Base-by-base conservation (phyloP, 2,888 invertebrate species). In the Pheosia gnoma region DNA sequence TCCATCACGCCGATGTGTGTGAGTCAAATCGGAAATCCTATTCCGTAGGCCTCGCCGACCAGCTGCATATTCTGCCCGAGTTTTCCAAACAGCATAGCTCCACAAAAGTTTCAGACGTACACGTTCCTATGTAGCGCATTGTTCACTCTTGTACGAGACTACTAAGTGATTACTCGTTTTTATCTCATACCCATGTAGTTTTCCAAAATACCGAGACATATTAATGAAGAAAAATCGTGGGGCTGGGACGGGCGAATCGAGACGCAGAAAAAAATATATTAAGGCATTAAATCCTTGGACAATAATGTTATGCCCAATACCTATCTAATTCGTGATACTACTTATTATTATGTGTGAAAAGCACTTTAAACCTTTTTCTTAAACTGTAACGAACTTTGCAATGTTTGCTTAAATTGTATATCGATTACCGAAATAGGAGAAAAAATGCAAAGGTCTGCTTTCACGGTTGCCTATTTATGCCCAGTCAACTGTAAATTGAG, bases 81-180 rank as follows among this genome's bases (percentile, higher is more conserved):
- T 78, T 76, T 75, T 74, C 72, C 79, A 74, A 76, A 74, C 72
- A 65, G 70, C 71, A 73, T 75, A 74, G 77, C 77, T 79, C 70
- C 69, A 77, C 77, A 76, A 79, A 84, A 81, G 78, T 83, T 83
- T 76, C 71, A 80, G 78, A 72, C 74, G 25, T 25, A 25, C 25
- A 25, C 25, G 74, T 79, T 78, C 75, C 75, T 74, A 71, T 61
- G 75, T 65, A 72, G 75, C 25, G 25, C 72, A 79, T 80, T 80
- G 77, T 74, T 67, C 70, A 66, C 66, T 67, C 65, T 62, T 67
- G 68, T 63, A 68, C 63, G 59, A 63, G 59, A 55, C 62, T 62
- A 55, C 62, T 62, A 66, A 63, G 57, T 66, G 59, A 54, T 66
- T 65, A 59, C 49, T 68, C 59, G 66, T 59, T 75, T 67, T 66